Evolutionary conservation across 2,888 invertebrate genomes (phyloP), one percentile per base, ranked within the genome.

Genomic region (Periphyllus acericola): DNA sequence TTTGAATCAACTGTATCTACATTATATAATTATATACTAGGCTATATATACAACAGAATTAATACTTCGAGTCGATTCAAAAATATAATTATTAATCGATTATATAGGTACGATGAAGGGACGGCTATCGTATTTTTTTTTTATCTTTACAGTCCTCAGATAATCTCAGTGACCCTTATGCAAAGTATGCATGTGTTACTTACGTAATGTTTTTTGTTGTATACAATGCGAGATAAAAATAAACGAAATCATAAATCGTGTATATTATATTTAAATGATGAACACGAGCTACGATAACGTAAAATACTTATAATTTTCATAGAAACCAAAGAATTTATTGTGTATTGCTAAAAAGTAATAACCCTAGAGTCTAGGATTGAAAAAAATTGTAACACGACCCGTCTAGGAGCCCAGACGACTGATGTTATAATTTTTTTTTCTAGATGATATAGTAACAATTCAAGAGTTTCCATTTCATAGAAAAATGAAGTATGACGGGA

Each of bases 141-240:
- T 83, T 68, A 81, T 81, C 29, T n/a, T 25, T 14, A 52, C 21
- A 36, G 55, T 83, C 74, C 74, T 60, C 14, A 74, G 83, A 83
- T 83, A 83, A 83, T 83, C 83, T 60, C 83, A 5, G 19, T 83
- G 83, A 83, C 83, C 83, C 83, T 74, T 36, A 25, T 34, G 72
- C n/a, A 46, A 52, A 83, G 9, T 32, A 52, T 14, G 60, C 6
- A 55, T 74, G 29, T 34, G 11, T 60, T 36, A 72, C 32, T 83
- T 74, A 83, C 6, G 71, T 74, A 52, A 76, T 52, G 40, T 25
- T 25, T n/a, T 17, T 25, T n/a, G n/a, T 75, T 36, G n/a, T 40
- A 75, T 75, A 75, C 11, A 6, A 75, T 25, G 40, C 34, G n/a
- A 40, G n/a, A 40, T 75, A 40, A 2, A 3, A 3, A 6, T 3